A percentile compares a stretch with the other conserved stretches of the same genome.
phyloP scores from a whole-genome alignment of 2,888 invertebrate species.

The Liposcelis brunnea region DNA sequence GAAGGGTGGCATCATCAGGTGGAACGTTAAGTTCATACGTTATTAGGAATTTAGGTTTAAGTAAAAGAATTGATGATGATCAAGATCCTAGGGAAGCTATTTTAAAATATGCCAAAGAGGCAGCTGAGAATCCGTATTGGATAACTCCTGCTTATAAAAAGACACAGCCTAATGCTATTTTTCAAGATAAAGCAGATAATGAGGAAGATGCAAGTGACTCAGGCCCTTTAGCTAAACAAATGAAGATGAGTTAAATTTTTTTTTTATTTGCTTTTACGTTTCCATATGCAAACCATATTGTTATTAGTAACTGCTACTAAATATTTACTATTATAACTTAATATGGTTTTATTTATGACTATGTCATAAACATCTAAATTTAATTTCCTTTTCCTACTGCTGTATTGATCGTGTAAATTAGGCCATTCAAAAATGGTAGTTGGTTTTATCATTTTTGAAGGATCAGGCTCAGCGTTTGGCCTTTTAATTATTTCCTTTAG shows the following conservation, averaged over 20 bases:
- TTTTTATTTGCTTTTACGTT: conserved; percentile 10
- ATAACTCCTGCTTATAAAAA: conserved; percentile 79
- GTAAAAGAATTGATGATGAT: conserved; percentile 80
- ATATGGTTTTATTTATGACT: conserved; percentile 22
- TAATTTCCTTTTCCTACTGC: conserved; percentile 21
- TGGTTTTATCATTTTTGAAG: conserved; percentile 15
- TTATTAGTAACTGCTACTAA: conserved; percentile 24
- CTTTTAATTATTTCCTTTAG: conserved; percentile 12
- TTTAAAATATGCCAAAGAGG: conserved; percentile 83
- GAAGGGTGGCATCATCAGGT: conserved; percentile 84
- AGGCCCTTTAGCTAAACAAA: conserved; percentile 36
- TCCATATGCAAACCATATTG: conserved; percentile 25
- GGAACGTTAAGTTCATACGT: conserved; percentile 93
- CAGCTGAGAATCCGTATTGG: conserved; percentile 94
- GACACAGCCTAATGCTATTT: conserved; percentile 74
- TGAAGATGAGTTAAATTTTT: conserved; percentile 22
- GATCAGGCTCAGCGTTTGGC: too few species aligned
- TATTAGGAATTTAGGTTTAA: conserved; percentile 84
- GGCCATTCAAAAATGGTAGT: conserved; percentile 21
- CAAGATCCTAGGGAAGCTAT: conserved; percentile 89
- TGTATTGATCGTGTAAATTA: conserved; percentile 12
- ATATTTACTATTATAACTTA: conserved; percentile 19
- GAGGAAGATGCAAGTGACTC: conserved; percentile 27
- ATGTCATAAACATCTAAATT: conserved; percentile 22
- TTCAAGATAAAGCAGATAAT: conserved; percentile 35